Percentiles rank a stretch among this genome's conserved stretches.
Conservation (phyloP, 2,113 vertebrate species). For the Tapirus terrestris region DNA sequence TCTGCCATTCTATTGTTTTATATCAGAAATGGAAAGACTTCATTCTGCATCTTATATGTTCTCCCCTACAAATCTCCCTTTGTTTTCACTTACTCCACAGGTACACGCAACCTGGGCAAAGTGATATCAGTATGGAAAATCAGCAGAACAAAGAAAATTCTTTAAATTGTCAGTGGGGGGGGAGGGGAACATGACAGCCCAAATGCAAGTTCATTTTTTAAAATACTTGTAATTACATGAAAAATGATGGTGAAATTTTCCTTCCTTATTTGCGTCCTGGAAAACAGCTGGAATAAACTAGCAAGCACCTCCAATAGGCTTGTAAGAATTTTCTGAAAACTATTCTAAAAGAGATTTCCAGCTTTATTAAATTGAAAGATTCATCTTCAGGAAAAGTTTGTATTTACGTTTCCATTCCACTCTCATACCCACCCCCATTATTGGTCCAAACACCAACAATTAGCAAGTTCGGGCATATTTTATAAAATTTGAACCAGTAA, state of each 20-base stretch:
- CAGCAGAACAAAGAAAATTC: neutral
- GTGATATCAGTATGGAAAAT: neutral
- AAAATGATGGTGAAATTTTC: neutral
- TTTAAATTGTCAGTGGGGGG: neutral
- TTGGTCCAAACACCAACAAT: neutral
- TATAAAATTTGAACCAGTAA: neutral
- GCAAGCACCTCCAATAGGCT: neutral
- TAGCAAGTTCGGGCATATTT: neutral
- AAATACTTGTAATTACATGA: neutral
- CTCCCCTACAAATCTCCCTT: neutral
- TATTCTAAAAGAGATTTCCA: neutral
- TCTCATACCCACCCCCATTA: neutral
- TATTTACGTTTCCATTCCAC: neutral
- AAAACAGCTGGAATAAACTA: constrained; percentile 55
- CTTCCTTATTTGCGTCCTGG: constrained; percentile 41
- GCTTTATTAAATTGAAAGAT: neutral
- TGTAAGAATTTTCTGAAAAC: constrained; percentile 66
- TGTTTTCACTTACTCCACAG: neutral
- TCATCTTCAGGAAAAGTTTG: constrained; percentile 18
- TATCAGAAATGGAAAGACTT: neutral
- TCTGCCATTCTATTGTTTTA: neutral
- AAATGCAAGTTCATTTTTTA: neutral
- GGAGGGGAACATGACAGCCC: neutral
- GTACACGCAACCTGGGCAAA: neutral
- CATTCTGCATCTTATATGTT: neutral